Conservation (phyloP, 2,888 invertebrate genomes). For the Aporophyla lueneburgensis region DNA sequence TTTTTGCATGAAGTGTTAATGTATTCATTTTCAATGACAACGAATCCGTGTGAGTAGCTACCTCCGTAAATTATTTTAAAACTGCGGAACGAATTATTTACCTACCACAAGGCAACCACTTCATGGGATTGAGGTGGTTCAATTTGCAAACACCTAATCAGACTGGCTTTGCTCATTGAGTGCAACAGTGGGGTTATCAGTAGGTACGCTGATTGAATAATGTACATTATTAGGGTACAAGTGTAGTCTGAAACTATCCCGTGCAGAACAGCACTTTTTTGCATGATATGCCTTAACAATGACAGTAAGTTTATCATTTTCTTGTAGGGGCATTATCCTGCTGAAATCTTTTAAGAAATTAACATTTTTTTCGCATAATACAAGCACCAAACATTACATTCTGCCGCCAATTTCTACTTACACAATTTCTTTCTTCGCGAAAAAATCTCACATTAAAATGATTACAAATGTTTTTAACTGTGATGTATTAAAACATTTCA, state of each 20-base stretch:
- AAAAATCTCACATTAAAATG: constrained; percentile 67
- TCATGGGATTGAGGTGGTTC: neutral
- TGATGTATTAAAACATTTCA: constrained; percentile 68
- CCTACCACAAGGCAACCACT: too few relatives aligned
- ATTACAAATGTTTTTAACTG: constrained; percentile 48
- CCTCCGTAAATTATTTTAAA: neutral
- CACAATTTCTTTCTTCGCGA: constrained; percentile 43
- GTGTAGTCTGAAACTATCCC: neutral
- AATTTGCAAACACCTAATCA: neutral
- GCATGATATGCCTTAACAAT: neutral
- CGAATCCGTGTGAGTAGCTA: neutral
- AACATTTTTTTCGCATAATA: constrained; percentile 29
- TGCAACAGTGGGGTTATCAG: neutral
- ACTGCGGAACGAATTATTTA: neutral
- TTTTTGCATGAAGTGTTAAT: neutral
- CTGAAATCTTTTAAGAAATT: constrained; percentile 17
- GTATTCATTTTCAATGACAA: constrained; percentile 1
- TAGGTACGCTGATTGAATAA: neutral
- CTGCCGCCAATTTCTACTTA: constrained; percentile 20
- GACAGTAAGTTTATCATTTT: constrained; percentile 1
- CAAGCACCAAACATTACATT: constrained; percentile 10
- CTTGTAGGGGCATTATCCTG: constrained; percentile 6
- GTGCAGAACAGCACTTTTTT: neutral
- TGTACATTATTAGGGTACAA: too few relatives aligned
- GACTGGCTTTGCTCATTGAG: neutral